Evolutionary conservation across 2,888 invertebrate species (phyloP).

Genomic region (Nezara viridula): DNA sequence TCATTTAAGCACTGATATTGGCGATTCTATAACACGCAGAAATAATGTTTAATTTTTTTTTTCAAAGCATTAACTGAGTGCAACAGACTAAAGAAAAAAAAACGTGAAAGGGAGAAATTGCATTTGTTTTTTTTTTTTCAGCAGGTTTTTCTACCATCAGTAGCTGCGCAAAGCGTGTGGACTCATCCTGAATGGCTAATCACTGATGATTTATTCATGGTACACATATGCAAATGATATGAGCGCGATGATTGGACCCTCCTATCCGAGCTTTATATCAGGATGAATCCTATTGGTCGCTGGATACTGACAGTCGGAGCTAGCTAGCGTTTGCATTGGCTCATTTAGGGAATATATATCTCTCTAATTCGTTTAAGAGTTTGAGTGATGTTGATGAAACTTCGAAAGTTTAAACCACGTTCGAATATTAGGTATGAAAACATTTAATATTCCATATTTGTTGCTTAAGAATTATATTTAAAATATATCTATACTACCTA

Average conservation of each 20-base stretch:
- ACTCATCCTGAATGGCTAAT: constrained; percentile 17
- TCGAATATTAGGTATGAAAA: neutral
- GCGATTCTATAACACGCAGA: too few species aligned
- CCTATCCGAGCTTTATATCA: constrained; percentile 6
- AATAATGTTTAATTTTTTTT: neutral
- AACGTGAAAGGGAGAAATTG: neutral
- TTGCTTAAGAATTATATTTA: too few species aligned
- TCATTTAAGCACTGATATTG: too few species aligned
- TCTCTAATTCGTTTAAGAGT: neutral
- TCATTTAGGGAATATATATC: neutral
- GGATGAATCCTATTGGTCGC: neutral
- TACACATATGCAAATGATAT: constrained; percentile 30
- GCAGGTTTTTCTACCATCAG: neutral
- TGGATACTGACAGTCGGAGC: neutral
- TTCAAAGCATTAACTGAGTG: neutral
- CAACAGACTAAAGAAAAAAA: neutral
- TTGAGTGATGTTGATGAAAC: neutral
- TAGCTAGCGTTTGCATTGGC: neutral
- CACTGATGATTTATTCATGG: constrained; percentile 46
- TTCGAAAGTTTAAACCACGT: neutral
- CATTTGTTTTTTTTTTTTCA: neutral
- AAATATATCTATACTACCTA: too few species aligned
- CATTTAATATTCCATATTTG: too few species aligned
- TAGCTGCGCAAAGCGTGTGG: neutral
- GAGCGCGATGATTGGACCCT: constrained; percentile 7